Percentiles rank a stretch among this genome's conserved stretches.
Evolutionary conservation across 2,113 vertebrate species (phyloP).

Genomic region (Hypocryptadius cinnamomeus): DNA sequence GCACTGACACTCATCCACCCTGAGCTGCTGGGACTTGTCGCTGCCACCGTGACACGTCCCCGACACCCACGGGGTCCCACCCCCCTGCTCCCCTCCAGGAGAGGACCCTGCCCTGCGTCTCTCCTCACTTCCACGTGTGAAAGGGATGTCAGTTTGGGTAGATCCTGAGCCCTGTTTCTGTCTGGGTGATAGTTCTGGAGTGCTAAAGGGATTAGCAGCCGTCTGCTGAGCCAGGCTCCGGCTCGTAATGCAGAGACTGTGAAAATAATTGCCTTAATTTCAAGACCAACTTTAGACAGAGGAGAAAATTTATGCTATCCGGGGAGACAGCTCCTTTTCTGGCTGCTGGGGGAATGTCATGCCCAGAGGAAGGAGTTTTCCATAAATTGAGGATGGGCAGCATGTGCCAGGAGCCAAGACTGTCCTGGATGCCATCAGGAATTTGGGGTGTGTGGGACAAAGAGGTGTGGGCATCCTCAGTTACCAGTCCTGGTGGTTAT

Average conservation of each 20-base stretch:
- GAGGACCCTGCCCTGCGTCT: rapidly evolving
- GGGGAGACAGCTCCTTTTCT: rapidly evolving
- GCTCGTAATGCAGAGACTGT: background rate
- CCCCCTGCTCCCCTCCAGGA: background rate
- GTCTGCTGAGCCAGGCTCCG: background rate
- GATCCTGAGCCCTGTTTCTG: background rate
- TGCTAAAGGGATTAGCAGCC: constrained; percentile 31
- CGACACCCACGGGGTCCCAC: background rate
- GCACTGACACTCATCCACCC: background rate
- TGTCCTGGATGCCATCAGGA: background rate
- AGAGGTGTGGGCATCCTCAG: background rate
- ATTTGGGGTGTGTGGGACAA: background rate
- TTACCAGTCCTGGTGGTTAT: rapidly evolving
- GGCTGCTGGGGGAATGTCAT: background rate
- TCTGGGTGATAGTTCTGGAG: background rate
- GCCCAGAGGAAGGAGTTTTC: background rate
- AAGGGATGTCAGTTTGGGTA: background rate
- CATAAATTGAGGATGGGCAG: background rate
- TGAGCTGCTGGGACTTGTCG: background rate
- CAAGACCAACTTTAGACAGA: background rate
- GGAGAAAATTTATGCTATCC: background rate
- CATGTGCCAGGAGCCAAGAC: rapidly evolving
- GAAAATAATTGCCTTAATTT: background rate
- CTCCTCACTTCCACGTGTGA: background rate
- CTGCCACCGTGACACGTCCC: background rate